Conservation (phyloP, 2,888 invertebrate genomes). For the Lepidocyrtoides sp. region DNA sequence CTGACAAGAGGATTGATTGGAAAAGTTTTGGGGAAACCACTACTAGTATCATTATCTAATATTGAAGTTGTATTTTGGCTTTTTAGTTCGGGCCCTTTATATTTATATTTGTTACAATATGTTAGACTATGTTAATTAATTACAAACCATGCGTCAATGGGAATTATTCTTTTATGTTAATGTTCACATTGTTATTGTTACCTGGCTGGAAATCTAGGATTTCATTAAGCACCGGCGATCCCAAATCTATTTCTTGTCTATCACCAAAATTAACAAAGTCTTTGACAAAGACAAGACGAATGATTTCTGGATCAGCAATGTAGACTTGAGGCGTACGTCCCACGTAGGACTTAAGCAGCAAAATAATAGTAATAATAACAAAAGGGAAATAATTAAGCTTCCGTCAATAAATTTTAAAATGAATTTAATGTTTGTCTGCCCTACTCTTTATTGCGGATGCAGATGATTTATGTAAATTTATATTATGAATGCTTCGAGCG, state of each 20-base stretch:
- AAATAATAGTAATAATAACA: neutral
- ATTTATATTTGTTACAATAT: neutral
- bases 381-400: constrained; percentile 30
- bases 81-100: neutral
- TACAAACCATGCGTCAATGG: neutral
- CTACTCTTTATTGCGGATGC: neutral
- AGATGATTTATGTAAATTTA: constrained; percentile 60
- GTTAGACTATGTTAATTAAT: neutral
- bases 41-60: no score
- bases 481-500: neutral
- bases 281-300: constrained; percentile 83
- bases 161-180: no score
- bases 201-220: constrained; percentile 83
- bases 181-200: constrained; percentile 29
- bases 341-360: constrained; percentile 81
- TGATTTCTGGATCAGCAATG: constrained; percentile 83
- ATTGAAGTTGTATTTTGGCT: neutral
- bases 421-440: neutral
- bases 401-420: neutral
- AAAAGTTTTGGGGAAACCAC: neutral
- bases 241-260: constrained; percentile 77
- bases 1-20: neutral
- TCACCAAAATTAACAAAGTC: constrained; percentile 82
- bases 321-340: constrained; percentile 83
- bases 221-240: constrained; percentile 81